Evolutionary conservation across 2,113 vertebrate genomes (phyloP).

Genomic region (Columba livia): DNA sequence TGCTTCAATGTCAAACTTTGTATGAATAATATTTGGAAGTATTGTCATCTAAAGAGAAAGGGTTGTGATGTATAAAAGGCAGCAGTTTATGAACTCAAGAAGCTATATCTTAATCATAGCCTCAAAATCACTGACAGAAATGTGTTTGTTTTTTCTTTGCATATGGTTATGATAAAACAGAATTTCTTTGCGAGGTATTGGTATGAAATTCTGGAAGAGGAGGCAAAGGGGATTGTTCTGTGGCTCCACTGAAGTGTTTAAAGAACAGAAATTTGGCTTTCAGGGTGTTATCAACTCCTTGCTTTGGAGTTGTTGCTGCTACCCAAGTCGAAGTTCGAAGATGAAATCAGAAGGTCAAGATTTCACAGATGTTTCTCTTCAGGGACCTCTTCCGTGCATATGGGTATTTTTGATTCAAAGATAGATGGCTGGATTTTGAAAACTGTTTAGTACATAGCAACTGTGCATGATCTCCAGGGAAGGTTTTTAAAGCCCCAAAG

Average conservation of each 20-base stretch:
- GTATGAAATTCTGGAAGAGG: slow-evolving; percentile 41
- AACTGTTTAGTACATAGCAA: neutral
- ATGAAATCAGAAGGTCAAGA: neutral
- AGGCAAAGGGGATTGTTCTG: slow-evolving; percentile 10
- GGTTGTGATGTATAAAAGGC: neutral
- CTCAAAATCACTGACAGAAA: slow-evolving; percentile 40
- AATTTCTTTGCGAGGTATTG: slow-evolving; percentile 50
- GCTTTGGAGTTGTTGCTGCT: neutral
- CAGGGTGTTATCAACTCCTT: neutral
- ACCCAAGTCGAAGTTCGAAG: neutral
- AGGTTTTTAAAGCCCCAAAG: neutral
- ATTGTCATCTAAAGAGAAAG: neutral
- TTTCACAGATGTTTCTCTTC: neutral
- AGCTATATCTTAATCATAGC: slow-evolving; percentile 27
- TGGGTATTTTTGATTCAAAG: neutral
- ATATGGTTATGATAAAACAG: slow-evolving; percentile 35
- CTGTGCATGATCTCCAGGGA: neutral
- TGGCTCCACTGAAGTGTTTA: neutral
- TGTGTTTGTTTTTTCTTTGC: slow-evolving; percentile 11
- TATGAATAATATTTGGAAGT: neutral
- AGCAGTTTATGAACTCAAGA: neutral
- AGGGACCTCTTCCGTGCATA: neutral
- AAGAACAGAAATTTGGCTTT: slow-evolving; percentile 27
- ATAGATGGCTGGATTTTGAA: neutral
- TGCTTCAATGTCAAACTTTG: neutral